Percentiles rank a stretch among this genome's conserved stretches.
Evolutionary conservation across 92 coral and sea anemone species (phyloP).

Genomic region (Metridium senile): DNA sequence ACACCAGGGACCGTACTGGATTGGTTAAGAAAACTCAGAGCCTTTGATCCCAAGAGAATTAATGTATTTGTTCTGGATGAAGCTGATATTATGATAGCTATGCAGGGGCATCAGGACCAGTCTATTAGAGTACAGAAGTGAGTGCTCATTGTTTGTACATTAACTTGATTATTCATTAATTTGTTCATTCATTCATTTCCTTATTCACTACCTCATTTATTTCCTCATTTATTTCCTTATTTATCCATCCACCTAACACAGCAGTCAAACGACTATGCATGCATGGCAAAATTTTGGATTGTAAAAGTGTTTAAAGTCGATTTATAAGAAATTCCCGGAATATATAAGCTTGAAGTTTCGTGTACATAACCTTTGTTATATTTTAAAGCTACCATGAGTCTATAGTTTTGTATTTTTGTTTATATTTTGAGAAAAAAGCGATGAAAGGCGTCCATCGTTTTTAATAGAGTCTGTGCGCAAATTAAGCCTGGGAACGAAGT

Average conservation of each 20-base stretch:
- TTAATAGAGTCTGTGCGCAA: too few relatives aligned
- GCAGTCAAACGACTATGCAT: too few relatives aligned
- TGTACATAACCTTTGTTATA: too few relatives aligned
- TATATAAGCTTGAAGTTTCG: too few relatives aligned
- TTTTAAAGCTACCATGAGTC: too few relatives aligned
- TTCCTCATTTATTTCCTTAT: background rate
- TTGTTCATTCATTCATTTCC: background rate
- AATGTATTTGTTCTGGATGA: conserved; percentile 93
- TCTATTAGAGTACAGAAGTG: conserved; percentile 92
- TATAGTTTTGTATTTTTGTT: too few relatives aligned
- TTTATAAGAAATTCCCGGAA: too few relatives aligned
- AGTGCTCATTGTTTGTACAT: conserved; percentile 12
- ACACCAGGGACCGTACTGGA: conserved; percentile 96
- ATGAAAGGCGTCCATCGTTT: too few relatives aligned
- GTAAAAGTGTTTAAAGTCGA: too few relatives aligned
- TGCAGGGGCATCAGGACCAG: conserved; percentile 95
- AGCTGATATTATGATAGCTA: conserved; percentile 96
- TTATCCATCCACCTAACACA: background rate
- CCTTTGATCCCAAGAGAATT: conserved; percentile 73
- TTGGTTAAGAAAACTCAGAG: conserved; percentile 71
- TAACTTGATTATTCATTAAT: background rate
- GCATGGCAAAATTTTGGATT: too few relatives aligned
- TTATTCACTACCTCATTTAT: background rate
- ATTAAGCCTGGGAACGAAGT: too few relatives aligned
- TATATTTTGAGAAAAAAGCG: too few relatives aligned